Conservation (phyloP, 2,888 invertebrate species). For the Salpingus planirostris region DNA sequence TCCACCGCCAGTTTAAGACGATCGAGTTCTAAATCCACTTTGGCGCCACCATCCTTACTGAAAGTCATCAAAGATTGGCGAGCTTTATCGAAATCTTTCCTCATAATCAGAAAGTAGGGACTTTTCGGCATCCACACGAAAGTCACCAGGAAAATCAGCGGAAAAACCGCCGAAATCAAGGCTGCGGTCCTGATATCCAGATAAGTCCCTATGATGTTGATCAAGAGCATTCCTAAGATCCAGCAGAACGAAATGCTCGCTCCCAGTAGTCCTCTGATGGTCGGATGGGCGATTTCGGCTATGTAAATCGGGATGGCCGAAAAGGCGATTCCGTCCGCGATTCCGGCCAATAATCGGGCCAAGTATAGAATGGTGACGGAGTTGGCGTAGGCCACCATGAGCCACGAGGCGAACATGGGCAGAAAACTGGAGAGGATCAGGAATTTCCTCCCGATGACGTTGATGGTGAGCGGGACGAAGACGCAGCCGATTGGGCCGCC, state of each 20-base stretch:
- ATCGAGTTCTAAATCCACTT: constrained; percentile 4
- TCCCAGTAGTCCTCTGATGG: constrained; percentile 52
- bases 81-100: background rate
- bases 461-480: background rate
- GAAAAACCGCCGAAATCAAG: background rate
- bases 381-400: constrained; percentile 2
- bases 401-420: constrained; percentile 1
- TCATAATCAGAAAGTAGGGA: constrained; percentile 6
- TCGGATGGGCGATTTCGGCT: constrained; percentile 50
- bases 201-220: constrained; percentile 50
- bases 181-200: constrained; percentile 3
- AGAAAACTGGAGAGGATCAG: constrained; percentile 1
- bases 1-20: constrained; percentile 1
- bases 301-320: constrained; percentile 50
- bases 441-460: constrained; percentile 4
- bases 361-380: constrained; percentile 22
- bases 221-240: constrained; percentile 50
- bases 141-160: constrained; percentile 2
- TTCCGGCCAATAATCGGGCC: constrained; percentile 45
- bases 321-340: constrained; percentile 43
- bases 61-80: constrained; percentile 1
- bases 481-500: constrained; percentile 1
- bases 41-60: background rate
- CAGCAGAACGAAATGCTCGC: constrained; percentile 49
- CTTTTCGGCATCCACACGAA: constrained; percentile 8